Evolutionary conservation across 2,797 vertebrate species (phyloP), one percentile per base, ranked within the genome.

Genomic region (Mycteria americana): DNA sequence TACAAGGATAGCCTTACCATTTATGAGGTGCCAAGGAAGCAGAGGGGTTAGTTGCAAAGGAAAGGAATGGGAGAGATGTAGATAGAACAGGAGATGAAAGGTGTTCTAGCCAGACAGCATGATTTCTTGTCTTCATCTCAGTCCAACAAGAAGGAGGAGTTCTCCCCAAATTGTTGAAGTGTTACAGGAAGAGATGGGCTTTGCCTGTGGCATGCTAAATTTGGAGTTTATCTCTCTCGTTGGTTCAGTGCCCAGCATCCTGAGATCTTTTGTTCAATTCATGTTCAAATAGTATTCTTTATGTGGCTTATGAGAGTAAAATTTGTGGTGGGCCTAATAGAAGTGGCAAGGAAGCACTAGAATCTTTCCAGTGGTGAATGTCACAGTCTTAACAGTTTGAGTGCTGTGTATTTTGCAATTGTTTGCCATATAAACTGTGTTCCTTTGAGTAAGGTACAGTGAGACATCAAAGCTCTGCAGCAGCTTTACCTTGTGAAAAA

Each of bases 401-500:
- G 59, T 28, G 18, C 69, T 63, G 45, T 73, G 39, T 45, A 6
- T 89, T 95, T 91, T 79, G 79, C 65, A 92, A 25, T 73, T 94
- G 87, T 89, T 80, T 95, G 87, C 85, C 54, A 8, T 76, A 70
- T 85, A 57, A 93, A 74, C 37, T 63, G 48, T 89, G 51, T 76
- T 95, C 53, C 57, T 95, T 84, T 94, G 92, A 76, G 85, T 81
- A 57, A 89, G 59, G 76, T 94, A 73, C 76, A 90, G 62, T 39
- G 79, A 92, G 48, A 88, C 76, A 79, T 86, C 83, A 93, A 84
- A 96, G 72, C 78, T 95, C 74, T 84, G 57, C 77, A 96, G 85
- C 82, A 77, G 85, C 64, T 95, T 92, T 92, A 94, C 94, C 94
- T 95, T 87, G 59, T 60, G 57, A 39, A 13, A 48, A 74, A 74